Conservation (phyloP, 2,113 vertebrate species). For the Ascaphus truei region DNA sequence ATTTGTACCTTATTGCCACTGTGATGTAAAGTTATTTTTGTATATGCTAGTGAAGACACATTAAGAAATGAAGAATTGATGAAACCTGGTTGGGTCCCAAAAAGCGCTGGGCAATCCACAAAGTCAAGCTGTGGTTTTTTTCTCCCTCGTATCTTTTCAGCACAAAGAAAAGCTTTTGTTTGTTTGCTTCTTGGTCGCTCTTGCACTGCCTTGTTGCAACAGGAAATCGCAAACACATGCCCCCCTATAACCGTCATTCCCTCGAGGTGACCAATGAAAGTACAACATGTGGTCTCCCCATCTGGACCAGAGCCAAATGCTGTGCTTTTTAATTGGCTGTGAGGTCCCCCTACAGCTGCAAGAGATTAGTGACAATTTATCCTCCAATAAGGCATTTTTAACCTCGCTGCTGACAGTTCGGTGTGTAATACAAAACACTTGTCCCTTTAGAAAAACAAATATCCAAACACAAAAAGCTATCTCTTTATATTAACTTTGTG, state of each 20-base stretch:
- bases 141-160: neutral
- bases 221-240: conserved; percentile 79
- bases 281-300: conserved; percentile 80
- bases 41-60: too few species aligned
- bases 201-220: conserved; percentile 50
- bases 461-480: neutral
- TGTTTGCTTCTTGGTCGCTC: conserved; percentile 39
- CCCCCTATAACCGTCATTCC: conserved; percentile 37
- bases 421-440: neutral
- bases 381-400: conserved; percentile 50
- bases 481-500: too few species aligned
- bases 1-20: too few species aligned
- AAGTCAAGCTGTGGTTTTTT: too few species aligned
- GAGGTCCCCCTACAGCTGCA: conserved; percentile 76
- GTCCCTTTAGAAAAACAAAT: neutral
- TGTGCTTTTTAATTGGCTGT: conserved; percentile 74
- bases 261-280: conserved; percentile 56
- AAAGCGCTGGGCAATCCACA: too few species aligned
- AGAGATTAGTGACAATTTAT: conserved; percentile 75
- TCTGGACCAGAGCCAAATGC: conserved; percentile 68
- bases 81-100: too few species aligned
- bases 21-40: too few species aligned
- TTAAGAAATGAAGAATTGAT: too few species aligned
- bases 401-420: conserved; percentile 14
- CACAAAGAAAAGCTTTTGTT: conserved; percentile 15